These are phyloP conservation scores for Drosophila baimaii DNA, from an alignment of 1,140 invertebrate species.

Conservation along the genomic window DNA sequence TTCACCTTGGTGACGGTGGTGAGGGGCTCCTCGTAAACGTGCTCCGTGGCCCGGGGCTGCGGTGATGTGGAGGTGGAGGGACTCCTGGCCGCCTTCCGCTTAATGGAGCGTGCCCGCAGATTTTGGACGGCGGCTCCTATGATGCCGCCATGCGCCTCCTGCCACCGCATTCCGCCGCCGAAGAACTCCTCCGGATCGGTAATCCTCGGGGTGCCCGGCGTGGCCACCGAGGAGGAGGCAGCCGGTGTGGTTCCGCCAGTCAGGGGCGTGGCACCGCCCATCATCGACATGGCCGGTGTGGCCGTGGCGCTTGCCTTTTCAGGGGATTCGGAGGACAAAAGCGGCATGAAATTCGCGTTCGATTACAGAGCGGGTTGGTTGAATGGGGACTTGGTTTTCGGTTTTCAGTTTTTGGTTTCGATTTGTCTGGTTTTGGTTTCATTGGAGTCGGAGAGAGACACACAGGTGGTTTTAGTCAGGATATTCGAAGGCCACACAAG, in stretches of 20 bases:
- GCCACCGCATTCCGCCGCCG: slow-evolving; percentile 72
- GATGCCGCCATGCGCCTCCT: slow-evolving; percentile 78
- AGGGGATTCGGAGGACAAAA: slow-evolving; percentile 74
- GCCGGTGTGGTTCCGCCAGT: slow-evolving; percentile 27
- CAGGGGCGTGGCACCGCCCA: slow-evolving; percentile 61
- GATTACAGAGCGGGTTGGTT: slow-evolving; percentile 70
- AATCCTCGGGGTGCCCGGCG: slow-evolving; percentile 44
- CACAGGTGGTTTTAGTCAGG: slow-evolving; percentile 44
- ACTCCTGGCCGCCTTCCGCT: slow-evolving; percentile 54
- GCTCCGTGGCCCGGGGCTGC: slow-evolving; percentile 50
- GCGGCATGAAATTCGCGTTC: slow-evolving; percentile 84
- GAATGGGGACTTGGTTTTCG: slow-evolving; percentile 50
- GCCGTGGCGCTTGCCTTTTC: slow-evolving; percentile 68
- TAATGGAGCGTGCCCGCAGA: slow-evolving; percentile 77
- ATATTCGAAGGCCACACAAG: slow-evolving; percentile 41
- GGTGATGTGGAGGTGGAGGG: slow-evolving; percentile 43
- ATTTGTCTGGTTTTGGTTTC: slow-evolving; percentile 17
- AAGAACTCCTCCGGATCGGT: slow-evolving; percentile 53
- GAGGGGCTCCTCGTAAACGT: slow-evolving; percentile 72
- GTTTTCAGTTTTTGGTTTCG: slow-evolving; percentile 21
- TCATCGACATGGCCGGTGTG: slow-evolving; percentile 59
- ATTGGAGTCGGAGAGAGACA: slow-evolving; percentile 51
- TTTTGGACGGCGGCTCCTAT: slow-evolving; percentile 77
- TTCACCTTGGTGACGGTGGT: slow-evolving; percentile 47
- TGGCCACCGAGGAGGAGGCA: slow-evolving; percentile 42